phyloP scores from a whole-genome alignment of 2,797 vertebrate genomes.

The Myiotriccus ornatus region DNA sequence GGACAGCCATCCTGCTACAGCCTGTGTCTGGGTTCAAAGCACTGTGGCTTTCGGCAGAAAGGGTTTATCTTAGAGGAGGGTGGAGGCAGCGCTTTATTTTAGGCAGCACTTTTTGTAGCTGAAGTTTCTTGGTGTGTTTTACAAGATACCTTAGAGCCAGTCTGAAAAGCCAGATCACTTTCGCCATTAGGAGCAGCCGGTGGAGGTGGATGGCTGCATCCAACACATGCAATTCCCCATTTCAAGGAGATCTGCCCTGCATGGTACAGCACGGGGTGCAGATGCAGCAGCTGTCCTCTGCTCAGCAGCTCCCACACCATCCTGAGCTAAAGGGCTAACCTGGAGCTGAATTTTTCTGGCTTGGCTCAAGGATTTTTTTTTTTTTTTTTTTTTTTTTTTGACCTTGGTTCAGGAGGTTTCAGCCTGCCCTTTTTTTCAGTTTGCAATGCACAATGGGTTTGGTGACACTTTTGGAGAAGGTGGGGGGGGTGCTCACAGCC shows the following conservation, averaged over 20 bases:
- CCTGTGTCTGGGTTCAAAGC: neutral
- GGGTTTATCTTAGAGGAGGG: neutral
- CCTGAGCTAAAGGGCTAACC: neutral
- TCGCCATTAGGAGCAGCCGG: neutral
- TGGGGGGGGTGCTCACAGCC: neutral
- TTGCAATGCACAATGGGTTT: fast-evolving
- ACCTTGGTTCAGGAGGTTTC: neutral
- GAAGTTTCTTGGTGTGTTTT: neutral
- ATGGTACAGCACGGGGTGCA: fast-evolving
- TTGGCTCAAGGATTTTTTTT: neutral
- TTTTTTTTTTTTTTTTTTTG: neutral
- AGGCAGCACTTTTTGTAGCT: neutral
- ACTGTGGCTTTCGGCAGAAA: neutral
- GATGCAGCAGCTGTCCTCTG: neutral
- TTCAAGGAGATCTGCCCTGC: neutral
- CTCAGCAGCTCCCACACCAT: neutral
- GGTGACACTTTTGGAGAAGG: neutral
- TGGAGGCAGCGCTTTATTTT: neutral
- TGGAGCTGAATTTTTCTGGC: neutral
- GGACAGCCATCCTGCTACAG: neutral
- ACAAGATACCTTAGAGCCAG: neutral
- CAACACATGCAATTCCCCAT: neutral
- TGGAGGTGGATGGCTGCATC: neutral
- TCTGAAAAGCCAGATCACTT: neutral
- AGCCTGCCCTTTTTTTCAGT: neutral